Evolutionary conservation across 2,797 vertebrate genomes (phyloP), one percentile per base, ranked within the genome.

Genomic region (Sebastes steindachneri): DNA sequence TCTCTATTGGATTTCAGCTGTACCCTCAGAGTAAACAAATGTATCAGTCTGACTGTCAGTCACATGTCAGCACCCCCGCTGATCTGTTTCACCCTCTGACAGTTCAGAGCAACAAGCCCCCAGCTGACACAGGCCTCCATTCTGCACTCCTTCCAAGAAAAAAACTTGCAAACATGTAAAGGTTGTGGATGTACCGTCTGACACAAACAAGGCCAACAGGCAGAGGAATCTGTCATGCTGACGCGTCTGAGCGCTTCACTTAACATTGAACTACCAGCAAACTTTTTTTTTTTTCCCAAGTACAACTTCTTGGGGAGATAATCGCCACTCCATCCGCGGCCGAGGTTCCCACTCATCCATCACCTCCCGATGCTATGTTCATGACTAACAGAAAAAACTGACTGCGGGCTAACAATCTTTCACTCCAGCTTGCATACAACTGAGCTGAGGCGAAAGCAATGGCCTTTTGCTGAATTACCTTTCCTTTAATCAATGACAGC

Each of bases 401-500:
- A 92, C 90, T 86, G 86, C 72, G 1, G 82, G 90, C 91, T 83
- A 89, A 94, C 89, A 89, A 93, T 93, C 86, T 78, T 85, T 92
- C 90, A 88, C 80, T 80, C 60, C 53, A 64, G 73, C 86, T 82
- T 81, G 80, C 87, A 89, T 82, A 79, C 45, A 35, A 81, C 72
- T 53, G 58, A 79, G 78, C 77, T 45, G 69, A 86, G 87, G 79
- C 82, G 86, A 91, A 92, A 90, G 86, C 65, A 45, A 78, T 78
- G 89, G 92, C 90, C 91, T 94, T 94, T 92, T 75, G 73, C 77
- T 83, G 83, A 93, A 93, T 93, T 91, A 87, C 92, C 76, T 88
- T 85, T 75, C 65, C 75, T 89, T 93, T 93, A 94, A 94, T 95
- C 93, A 95, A 93, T 95, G 94, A 90, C 92, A 89, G 35, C 17